A percentile compares a stretch with the other conserved stretches of the same genome.
Evolutionary conservation across 2,113 vertebrate species (phyloP).

Genomic region (Pituophis catenifer): DNA sequence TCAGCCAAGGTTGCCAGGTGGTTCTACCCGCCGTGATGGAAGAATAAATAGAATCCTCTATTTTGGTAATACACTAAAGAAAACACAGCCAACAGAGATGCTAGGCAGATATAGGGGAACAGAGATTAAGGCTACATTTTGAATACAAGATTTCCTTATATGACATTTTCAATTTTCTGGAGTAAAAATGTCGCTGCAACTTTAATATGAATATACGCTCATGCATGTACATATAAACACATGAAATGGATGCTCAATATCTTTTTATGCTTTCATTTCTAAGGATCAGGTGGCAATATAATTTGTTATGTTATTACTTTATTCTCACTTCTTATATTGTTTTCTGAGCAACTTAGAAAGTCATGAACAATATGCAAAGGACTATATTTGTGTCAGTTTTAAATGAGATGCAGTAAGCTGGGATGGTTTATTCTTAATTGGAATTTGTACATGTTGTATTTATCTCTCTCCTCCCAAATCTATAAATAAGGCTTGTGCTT

Average conservation of each 20-base stretch:
- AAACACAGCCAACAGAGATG: neutral
- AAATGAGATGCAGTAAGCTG: conserved; percentile 35
- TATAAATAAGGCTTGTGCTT: conserved; percentile 31
- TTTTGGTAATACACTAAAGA: neutral
- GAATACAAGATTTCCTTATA: neutral
- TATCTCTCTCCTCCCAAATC: conserved; percentile 29
- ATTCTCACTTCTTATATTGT: neutral
- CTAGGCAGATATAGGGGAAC: neutral
- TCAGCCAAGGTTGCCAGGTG: neutral
- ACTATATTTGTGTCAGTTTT: conserved; percentile 28
- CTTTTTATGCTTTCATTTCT: neutral
- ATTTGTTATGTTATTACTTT: neutral
- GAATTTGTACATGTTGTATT: conserved; percentile 37
- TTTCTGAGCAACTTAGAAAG: neutral
- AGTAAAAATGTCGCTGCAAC: neutral
- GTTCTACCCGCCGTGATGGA: neutral
- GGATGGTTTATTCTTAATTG: conserved; percentile 46
- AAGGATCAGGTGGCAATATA: neutral
- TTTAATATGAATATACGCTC: neutral
- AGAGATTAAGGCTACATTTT: neutral
- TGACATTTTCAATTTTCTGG: neutral
- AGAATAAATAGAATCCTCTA: neutral
- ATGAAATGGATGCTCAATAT: neutral
- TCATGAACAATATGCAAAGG: neutral
- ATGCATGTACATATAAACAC: neutral